Conservation (phyloP, 2,113 vertebrate genomes). For the Eublepharis macularius region DNA sequence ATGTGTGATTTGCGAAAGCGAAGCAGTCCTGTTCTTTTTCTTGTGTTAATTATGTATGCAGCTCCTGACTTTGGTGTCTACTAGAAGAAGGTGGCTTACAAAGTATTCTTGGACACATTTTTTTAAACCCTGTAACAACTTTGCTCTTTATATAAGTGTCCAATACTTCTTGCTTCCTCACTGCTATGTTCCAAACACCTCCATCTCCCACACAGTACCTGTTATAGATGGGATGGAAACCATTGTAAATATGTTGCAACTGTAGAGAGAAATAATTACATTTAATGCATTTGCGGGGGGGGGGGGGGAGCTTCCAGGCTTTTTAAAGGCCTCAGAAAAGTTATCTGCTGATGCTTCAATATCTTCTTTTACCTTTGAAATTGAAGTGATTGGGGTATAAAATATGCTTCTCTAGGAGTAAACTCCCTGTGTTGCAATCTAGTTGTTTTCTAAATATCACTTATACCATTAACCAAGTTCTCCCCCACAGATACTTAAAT, state of each 20-base stretch:
- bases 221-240: not conserved
- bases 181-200: not conserved
- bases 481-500: too few species aligned
- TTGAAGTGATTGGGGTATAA: not conserved
- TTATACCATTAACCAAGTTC: too few species aligned
- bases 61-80: conserved; percentile 18
- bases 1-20: conserved; percentile 26
- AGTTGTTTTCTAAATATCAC: not conserved
- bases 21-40: conserved; percentile 10
- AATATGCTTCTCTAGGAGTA: not conserved
- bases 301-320: not conserved
- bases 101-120: conserved; percentile 6
- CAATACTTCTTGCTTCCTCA: not conserved
- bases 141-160: not conserved
- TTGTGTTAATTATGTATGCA: conserved; percentile 44
- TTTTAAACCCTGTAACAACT: not conserved
- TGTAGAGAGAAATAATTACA: not conserved
- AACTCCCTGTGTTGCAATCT: not conserved
- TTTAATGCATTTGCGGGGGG: not conserved
- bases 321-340: not conserved
- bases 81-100: conserved; percentile 6
- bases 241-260: not conserved
- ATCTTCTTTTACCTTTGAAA: not conserved
- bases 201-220: not conserved
- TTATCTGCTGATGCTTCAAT: not conserved